These are phyloP conservation scores for Brachypodius melanocephalos DNA, from an alignment of 2,113 vertebrate genomes.

Conservation along the genomic window DNA sequence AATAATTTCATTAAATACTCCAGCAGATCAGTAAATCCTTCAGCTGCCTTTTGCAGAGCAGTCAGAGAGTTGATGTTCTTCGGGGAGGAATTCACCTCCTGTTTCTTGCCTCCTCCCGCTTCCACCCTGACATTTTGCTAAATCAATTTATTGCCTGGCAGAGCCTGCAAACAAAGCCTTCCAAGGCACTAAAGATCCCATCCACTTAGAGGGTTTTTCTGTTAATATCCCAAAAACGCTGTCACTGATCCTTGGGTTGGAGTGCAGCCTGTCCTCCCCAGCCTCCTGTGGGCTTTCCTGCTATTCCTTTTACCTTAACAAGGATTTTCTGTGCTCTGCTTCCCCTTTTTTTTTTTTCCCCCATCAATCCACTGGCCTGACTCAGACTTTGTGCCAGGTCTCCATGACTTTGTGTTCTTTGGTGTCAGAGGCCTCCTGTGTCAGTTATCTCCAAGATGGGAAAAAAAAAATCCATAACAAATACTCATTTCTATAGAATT, in stretches of 20 bases:
- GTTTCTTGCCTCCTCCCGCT: conserved; percentile 1
- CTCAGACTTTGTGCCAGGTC: neutral
- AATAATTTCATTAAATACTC: conserved; percentile 29
- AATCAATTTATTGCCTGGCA: neutral
- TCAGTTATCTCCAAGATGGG: neutral
- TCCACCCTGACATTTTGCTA: conserved; percentile 12
- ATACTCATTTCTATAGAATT: neutral
- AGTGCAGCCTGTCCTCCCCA: neutral
- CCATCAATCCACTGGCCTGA: neutral
- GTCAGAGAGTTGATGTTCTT: neutral
- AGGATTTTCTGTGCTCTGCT: neutral
- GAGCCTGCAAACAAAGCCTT: neutral
- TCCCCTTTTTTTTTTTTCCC: neutral
- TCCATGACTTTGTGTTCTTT: neutral
- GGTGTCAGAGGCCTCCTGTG: neutral
- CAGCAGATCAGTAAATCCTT: conserved; percentile 33
- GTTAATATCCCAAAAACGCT: neutral
- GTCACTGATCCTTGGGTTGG: neutral
- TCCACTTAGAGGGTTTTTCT: neutral
- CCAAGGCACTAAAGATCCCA: neutral
- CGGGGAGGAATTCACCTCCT: conserved; percentile 9
- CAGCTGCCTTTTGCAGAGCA: neutral
- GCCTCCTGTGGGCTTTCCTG: neutral
- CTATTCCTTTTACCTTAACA: neutral
- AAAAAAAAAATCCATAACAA: neutral